phyloP scores from a whole-genome alignment of 2,797 vertebrate species.

The Hippoglossus hippoglossus region DNA sequence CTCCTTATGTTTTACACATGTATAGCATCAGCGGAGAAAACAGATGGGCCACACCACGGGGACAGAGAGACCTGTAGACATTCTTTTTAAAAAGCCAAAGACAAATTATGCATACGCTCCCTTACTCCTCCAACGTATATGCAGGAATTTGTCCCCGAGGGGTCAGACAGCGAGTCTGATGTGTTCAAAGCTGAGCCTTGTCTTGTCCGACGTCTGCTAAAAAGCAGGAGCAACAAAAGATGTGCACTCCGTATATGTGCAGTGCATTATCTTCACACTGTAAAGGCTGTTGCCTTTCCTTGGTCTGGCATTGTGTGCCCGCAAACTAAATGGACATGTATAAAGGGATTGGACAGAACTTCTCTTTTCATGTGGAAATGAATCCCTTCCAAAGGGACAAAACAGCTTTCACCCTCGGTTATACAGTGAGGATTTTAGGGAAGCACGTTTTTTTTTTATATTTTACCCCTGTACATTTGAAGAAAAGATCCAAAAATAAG shows the following conservation, averaged over 20 bases:
- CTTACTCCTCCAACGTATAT: slow-evolving; percentile 36
- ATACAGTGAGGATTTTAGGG: slow-evolving; percentile 63
- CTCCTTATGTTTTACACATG: slow-evolving; percentile 72
- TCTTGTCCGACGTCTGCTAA: slow-evolving; percentile 75
- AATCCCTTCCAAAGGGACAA: slow-evolving; percentile 74
- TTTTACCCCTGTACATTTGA: slow-evolving; percentile 11
- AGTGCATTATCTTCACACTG: slow-evolving; percentile 63
- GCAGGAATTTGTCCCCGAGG: slow-evolving; percentile 74
- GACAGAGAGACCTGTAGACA: slow-evolving; percentile 72
- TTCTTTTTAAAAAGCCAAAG: slow-evolving; percentile 69
- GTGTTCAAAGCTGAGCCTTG: slow-evolving; percentile 64
- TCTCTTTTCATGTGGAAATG: slow-evolving; percentile 84
- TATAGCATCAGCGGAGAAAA: slow-evolving; percentile 74
- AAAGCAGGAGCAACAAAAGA: slow-evolving; percentile 63
- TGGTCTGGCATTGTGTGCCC: slow-evolving; percentile 67
- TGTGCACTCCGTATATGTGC: slow-evolving; percentile 64
- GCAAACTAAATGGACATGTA: slow-evolving; percentile 75
- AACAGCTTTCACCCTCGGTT: slow-evolving; percentile 74
- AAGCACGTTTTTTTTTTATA: slow-evolving; percentile 35
- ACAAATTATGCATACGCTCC: slow-evolving; percentile 73
- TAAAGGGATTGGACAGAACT: slow-evolving; percentile 82
- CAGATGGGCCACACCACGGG: slow-evolving; percentile 75
- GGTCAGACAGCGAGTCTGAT: slow-evolving; percentile 66
- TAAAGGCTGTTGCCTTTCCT: slow-evolving; percentile 76
- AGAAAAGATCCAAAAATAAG: slow-evolving; percentile 1